Percentiles rank a stretch among this genome's conserved stretches.
These are phyloP conservation scores for Battus philenor DNA, from an alignment of 1,140 invertebrate species.

Conservation along the genomic window DNA sequence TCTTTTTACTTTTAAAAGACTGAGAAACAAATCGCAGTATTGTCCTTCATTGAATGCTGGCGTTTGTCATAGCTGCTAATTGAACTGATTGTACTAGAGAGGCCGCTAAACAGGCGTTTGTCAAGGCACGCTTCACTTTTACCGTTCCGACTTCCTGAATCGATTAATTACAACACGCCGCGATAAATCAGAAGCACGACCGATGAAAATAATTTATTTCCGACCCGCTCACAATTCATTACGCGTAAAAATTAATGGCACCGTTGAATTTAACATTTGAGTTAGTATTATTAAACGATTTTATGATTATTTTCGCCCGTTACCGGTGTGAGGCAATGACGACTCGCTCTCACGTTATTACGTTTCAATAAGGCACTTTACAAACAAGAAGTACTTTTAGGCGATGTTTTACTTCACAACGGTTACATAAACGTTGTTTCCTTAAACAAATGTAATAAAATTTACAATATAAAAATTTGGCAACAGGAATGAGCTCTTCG, in stretches of 20 bases:
- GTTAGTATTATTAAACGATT: constrained; percentile 2
- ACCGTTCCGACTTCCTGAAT: constrained; percentile 37
- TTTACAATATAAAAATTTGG: too few relatives aligned
- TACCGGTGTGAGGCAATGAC: not conserved
- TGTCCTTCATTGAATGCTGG: not conserved
- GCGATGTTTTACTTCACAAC: too few relatives aligned
- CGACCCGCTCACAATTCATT: constrained; percentile 27
- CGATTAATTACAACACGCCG: constrained; percentile 34
- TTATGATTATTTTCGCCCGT: constrained; percentile 3
- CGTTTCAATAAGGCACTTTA: too few relatives aligned
- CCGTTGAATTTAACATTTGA: constrained; percentile 16
- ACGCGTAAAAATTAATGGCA: constrained; percentile 25
- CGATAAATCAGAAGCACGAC: constrained; percentile 40
- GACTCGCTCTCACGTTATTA: too few relatives aligned
- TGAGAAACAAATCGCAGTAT: not conserved
- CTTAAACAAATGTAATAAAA: too few relatives aligned
- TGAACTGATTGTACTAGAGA: too few relatives aligned
- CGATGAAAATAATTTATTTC: constrained; percentile 45
- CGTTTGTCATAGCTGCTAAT: too few relatives aligned
- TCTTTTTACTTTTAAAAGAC: not conserved
- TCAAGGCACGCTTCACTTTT: constrained; percentile 23
- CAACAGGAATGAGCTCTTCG: too few relatives aligned
- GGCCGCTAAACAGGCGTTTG: constrained; percentile 18
- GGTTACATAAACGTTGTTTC: too few relatives aligned
- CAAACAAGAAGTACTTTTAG: too few relatives aligned